Conservation (phyloP, 2,797 vertebrate genomes). For the Tragopan temminckii region DNA sequence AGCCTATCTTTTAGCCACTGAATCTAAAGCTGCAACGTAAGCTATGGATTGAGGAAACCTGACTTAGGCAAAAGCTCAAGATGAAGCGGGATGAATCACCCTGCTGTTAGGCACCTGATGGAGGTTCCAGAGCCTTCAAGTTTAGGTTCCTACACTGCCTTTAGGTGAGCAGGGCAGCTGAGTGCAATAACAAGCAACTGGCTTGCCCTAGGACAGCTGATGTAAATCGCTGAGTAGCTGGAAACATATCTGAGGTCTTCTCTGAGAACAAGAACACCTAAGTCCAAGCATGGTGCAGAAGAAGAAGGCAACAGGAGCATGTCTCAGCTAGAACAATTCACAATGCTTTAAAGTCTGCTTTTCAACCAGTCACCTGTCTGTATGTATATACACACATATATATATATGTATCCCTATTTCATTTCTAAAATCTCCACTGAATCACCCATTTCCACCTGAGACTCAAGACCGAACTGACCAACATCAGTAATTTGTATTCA, state of each 20-base stretch:
- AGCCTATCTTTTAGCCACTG: neutral
- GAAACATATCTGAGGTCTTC: neutral
- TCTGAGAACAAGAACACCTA: neutral
- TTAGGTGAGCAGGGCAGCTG: neutral
- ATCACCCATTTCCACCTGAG: neutral
- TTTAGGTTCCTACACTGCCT: neutral
- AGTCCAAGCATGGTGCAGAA: neutral
- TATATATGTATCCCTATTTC: neutral
- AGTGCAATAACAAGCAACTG: neutral
- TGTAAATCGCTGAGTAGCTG: neutral
- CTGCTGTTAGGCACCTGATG: neutral
- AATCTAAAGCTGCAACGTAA: neutral
- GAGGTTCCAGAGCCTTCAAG: neutral
- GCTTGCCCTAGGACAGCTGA: neutral
- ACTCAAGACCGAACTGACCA: neutral
- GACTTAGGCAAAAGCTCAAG: neutral
- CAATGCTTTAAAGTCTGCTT: neutral
- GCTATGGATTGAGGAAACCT: neutral
- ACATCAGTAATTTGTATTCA: constrained; percentile 30
- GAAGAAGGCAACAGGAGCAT: neutral
- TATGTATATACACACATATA: neutral
- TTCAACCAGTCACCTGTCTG: neutral
- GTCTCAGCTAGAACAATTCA: neutral
- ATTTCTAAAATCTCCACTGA: neutral
- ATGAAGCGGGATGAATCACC: neutral